A percentile compares a stretch with the other conserved stretches of the same genome.
Conservation (phyloP, 2,888 invertebrate genomes). For the Orthosia incerta region DNA sequence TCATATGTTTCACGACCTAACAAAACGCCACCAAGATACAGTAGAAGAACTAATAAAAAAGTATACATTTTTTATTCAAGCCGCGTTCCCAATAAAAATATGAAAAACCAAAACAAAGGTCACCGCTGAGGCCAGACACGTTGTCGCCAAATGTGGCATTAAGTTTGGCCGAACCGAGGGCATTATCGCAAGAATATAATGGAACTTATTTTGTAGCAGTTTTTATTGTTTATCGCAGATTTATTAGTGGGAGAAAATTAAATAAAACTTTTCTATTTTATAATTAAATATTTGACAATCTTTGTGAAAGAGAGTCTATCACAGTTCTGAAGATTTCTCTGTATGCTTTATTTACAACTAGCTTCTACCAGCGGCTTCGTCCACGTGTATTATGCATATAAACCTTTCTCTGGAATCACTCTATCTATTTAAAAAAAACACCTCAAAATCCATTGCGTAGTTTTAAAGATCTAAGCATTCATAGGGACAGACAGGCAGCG, state of each 20-base stretch:
- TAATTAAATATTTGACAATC: neutral
- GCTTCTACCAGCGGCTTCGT: no score
- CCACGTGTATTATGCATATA: no score
- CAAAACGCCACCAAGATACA: constrained; percentile 32
- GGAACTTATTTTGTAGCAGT: constrained; percentile 57
- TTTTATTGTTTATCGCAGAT: constrained; percentile 58
- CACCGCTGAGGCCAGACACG: constrained; percentile 69
- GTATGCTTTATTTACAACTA: no score
- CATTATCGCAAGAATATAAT: constrained; percentile 63
- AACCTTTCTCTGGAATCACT: no score
- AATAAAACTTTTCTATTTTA: constrained; percentile 3
- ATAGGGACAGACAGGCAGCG: no score
- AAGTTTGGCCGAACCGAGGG: constrained; percentile 67
- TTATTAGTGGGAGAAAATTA: constrained; percentile 34
- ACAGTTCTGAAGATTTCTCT: no score
- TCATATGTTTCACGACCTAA: constrained; percentile 20
- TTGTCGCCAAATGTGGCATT: constrained; percentile 76
- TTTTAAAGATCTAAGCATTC: no score
- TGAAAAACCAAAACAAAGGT: constrained; percentile 69
- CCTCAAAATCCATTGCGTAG: no score
- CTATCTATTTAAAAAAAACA: no score
- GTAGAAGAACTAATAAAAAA: constrained; percentile 58
- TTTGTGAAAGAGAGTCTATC: no score
- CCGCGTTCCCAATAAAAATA: constrained; percentile 64
- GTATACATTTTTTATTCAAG: constrained; percentile 61